These are phyloP conservation scores for Protonemura montana DNA, from an alignment of 2,888 invertebrate species.

Conservation along the genomic window DNA sequence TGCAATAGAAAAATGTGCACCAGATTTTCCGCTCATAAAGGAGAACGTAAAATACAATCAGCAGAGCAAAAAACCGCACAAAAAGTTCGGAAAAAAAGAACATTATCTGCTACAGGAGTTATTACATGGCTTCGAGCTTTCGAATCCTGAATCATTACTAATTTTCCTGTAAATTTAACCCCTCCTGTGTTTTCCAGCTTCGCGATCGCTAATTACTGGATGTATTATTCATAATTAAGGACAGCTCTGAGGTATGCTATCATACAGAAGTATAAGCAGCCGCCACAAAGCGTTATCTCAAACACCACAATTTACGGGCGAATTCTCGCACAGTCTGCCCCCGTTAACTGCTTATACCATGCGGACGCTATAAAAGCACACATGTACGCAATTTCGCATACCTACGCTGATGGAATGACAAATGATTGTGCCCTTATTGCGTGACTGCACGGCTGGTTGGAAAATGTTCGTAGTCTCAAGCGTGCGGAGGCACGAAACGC, in stretches of 20 bases:
- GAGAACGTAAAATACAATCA: not conserved
- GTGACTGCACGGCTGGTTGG: not conserved
- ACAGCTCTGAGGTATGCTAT: not conserved
- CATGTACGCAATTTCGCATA: slow-evolving; percentile 12
- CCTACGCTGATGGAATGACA: slow-evolving; percentile 7
- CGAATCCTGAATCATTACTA: not conserved
- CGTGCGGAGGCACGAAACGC: not conserved
- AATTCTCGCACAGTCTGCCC: not conserved
- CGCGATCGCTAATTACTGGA: not conserved
- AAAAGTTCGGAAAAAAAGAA: not conserved
- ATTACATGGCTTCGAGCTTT: not conserved
- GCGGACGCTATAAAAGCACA: not conserved
- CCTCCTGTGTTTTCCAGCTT: not conserved
- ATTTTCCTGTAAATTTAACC: not conserved
- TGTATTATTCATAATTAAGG: slow-evolving; percentile 12
- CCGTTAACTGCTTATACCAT: not conserved
- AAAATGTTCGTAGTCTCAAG: not conserved
- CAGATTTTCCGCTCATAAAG: not conserved
- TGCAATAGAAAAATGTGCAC: not conserved
- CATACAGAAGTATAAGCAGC: not conserved
- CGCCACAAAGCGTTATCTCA: not conserved
- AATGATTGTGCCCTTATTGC: slow-evolving; percentile 4
- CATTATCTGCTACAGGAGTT: not conserved
- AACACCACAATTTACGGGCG: not conserved
- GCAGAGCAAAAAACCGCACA: not conserved